These are phyloP conservation scores for Mythimna impura DNA, from an alignment of 2,888 invertebrate species.

Conservation along the genomic window DNA sequence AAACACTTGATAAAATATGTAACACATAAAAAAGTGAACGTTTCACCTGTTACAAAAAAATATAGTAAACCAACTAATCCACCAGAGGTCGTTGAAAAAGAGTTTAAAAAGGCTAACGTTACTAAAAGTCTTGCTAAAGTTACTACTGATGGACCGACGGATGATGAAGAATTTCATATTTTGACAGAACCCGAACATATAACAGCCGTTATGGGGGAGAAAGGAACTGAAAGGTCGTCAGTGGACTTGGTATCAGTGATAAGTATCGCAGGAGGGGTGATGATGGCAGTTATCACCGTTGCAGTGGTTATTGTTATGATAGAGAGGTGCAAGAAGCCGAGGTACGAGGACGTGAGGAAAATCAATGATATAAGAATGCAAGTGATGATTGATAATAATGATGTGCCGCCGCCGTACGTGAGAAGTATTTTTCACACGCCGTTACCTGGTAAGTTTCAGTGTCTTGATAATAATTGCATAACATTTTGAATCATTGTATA, in stretches of 20 bases:
- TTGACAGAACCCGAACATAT: constrained; percentile 90
- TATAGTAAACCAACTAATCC: constrained; percentile 50
- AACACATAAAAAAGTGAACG: constrained; percentile 56
- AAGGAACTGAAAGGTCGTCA: constrained; percentile 81
- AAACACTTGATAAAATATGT: constrained; percentile 60
- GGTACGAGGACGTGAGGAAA: constrained; percentile 84
- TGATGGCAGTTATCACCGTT: constrained; percentile 88
- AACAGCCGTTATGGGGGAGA: constrained; percentile 88
- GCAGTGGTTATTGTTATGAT: constrained; percentile 88
- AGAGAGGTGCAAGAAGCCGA: constrained; percentile 83
- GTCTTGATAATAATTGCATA: background rate
- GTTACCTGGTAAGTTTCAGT: constrained; percentile 85
- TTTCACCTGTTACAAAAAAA: constrained; percentile 56
- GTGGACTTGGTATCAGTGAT: constrained; percentile 87
- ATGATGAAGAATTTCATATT: constrained; percentile 89
- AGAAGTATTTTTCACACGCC: constrained; percentile 91
- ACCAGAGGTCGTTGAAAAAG: constrained; percentile 52
- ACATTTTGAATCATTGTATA: background rate
- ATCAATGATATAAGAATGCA: constrained; percentile 87
- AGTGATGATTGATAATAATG: constrained; percentile 84
- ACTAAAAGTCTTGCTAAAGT: constrained; percentile 70
- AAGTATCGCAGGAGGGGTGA: constrained; percentile 88
- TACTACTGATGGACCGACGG: constrained; percentile 79
- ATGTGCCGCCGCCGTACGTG: constrained; percentile 87
- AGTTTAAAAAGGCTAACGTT: constrained; percentile 67